Evolutionary conservation across 2,797 vertebrate species (phyloP).

Genomic region (Chaunax sp.): DNA sequence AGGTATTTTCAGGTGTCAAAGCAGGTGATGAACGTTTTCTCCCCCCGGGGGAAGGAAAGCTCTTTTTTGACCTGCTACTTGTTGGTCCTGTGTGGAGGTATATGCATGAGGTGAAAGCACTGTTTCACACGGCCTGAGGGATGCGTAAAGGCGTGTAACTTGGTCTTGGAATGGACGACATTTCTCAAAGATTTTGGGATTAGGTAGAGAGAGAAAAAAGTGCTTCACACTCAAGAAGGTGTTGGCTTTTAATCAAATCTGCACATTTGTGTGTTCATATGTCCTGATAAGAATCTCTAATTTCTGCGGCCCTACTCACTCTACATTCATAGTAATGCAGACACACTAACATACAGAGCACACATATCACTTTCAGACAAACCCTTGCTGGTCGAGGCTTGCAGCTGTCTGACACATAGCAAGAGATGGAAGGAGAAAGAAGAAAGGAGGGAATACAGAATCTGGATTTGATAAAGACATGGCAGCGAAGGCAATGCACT

Average conservation of each 20-base stretch:
- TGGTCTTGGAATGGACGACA: neutral
- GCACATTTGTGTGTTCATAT: neutral
- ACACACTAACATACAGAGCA: slow-evolving; percentile 56
- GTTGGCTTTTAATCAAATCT: neutral
- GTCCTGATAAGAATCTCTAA: neutral
- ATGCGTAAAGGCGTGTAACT: neutral
- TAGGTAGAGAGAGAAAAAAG: neutral
- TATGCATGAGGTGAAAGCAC: slow-evolving; percentile 21
- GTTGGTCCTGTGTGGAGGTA: slow-evolving; percentile 20
- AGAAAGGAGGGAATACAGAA: neutral
- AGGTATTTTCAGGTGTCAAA: slow-evolving; percentile 33
- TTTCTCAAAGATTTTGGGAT: neutral
- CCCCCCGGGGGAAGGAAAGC: slow-evolving; percentile 7
- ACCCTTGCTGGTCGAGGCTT: slow-evolving; percentile 54
- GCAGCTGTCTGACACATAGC: slow-evolving; percentile 53
- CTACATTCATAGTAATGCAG: slow-evolving; percentile 41
- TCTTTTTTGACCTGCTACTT: slow-evolving; percentile 22
- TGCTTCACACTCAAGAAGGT: neutral
- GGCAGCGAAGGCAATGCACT: neutral
- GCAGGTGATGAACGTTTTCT: slow-evolving; percentile 32
- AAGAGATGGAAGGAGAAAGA: neutral
- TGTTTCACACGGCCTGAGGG: slow-evolving; percentile 18
- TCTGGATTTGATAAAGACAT: slow-evolving; percentile 2
- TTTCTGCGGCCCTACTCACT: neutral
- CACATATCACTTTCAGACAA: slow-evolving; percentile 55